Evolutionary conservation across 2,888 invertebrate genomes (phyloP).

Genomic region (Amiota communis): DNA sequence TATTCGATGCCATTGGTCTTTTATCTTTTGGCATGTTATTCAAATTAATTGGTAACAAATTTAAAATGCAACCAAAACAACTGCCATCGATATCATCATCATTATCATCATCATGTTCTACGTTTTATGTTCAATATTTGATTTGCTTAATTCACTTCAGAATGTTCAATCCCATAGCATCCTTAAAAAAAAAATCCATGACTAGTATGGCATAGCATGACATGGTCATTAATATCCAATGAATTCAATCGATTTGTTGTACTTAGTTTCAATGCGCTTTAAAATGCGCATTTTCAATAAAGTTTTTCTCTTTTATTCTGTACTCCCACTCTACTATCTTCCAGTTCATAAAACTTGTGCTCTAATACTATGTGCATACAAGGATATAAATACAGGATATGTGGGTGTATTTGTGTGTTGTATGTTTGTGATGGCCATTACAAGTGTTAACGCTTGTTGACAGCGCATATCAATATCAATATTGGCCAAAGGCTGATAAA

Average conservation of each 20-base stretch:
- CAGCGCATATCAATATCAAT: conserved; percentile 31
- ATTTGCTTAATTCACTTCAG: neutral
- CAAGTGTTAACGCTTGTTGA: conserved; percentile 31
- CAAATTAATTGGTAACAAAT: conserved; percentile 25
- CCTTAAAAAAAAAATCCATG: conserved; percentile 1
- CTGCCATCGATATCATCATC: neutral
- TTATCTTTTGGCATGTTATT: neutral
- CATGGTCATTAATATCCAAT: neutral
- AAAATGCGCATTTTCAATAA: conserved; percentile 23
- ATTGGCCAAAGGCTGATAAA: conserved; percentile 16
- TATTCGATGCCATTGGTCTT: too few species aligned
- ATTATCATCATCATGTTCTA: neutral
- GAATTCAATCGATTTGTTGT: neutral
- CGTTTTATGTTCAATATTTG: neutral
- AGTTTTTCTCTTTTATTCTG: too few species aligned
- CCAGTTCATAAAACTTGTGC: conserved; percentile 21
- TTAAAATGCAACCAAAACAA: conserved; percentile 20
- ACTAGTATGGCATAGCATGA: neutral
- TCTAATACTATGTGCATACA: neutral
- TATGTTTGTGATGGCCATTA: conserved; percentile 1
- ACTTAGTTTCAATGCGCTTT: neutral
- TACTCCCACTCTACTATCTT: neutral
- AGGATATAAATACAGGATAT: neutral
- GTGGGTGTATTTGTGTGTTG: neutral
- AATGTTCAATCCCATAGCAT: neutral